Conservation (phyloP, 2,888 invertebrate species). For the Sepiola atlantica region DNA sequence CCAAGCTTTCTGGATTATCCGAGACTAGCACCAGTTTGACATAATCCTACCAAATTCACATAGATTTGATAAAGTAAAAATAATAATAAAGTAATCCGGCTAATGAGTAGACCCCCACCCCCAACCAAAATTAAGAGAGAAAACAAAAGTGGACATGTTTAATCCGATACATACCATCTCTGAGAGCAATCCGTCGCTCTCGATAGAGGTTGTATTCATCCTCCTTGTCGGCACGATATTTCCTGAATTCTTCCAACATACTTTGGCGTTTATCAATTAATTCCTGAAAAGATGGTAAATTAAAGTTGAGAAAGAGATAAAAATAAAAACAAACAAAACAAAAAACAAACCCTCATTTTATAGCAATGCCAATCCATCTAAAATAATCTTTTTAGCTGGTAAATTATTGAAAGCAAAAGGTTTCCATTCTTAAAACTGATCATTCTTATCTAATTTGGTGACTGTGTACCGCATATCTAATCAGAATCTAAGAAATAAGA, state of each 20-base stretch:
- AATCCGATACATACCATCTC: constrained; percentile 84
- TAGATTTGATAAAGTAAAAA: too few relatives aligned
- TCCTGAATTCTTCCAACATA: constrained; percentile 89
- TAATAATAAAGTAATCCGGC: too few relatives aligned
- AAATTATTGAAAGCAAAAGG: too few relatives aligned
- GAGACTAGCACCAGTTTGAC: too few relatives aligned
- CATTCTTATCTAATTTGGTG: too few relatives aligned
- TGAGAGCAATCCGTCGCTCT: constrained; percentile 86
- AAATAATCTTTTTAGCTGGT: too few relatives aligned
- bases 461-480: too few relatives aligned
- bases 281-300: constrained; percentile 78
- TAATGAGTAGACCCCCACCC: background rate
- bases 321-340: background rate
- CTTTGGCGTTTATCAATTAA: constrained; percentile 92
- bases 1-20: too few relatives aligned
- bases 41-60: too few relatives aligned
- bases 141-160: background rate
- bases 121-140: background rate
- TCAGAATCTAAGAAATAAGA: too few relatives aligned
- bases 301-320: background rate
- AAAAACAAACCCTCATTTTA: background rate
- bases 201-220: constrained; percentile 85
- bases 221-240: constrained; percentile 85
- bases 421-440: too few relatives aligned
- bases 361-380: too few relatives aligned